phyloP scores from a whole-genome alignment of 2,888 invertebrate species.

The Apotomis capreana region DNA sequence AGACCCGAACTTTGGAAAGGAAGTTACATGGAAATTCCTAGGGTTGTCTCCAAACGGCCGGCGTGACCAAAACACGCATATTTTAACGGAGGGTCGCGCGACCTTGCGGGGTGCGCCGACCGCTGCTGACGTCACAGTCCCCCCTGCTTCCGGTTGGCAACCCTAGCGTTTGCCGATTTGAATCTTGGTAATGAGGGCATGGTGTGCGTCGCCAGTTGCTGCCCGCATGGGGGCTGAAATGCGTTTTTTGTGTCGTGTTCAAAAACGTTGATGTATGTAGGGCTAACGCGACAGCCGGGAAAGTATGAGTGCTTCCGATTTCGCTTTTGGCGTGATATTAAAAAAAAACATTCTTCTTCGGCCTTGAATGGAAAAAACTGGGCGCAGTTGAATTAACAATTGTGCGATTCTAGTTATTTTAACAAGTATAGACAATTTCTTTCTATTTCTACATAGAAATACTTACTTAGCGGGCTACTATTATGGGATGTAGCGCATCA shows the following conservation, averaged over 20 bases:
- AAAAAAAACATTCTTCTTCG: too few species aligned
- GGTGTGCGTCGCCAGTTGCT: background rate
- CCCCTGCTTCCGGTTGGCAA: conserved; percentile 56
- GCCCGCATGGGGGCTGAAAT: conserved; percentile 2
- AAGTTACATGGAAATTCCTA: conserved; percentile 17
- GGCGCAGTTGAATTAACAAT: too few species aligned
- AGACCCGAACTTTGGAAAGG: background rate
- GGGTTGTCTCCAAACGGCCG: conserved; percentile 22
- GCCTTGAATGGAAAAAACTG: too few species aligned
- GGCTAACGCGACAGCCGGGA: background rate
- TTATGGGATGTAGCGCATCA: too few species aligned
- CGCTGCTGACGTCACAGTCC: conserved; percentile 59
- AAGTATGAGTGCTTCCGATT: too few species aligned
- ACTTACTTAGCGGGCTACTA: too few species aligned
- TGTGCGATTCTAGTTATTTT: too few species aligned
- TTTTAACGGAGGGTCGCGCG: conserved; percentile 50
- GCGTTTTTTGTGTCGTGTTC: background rate
- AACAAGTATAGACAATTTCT: too few species aligned
- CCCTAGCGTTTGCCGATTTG: conserved; percentile 39
- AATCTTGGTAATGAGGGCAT: conserved; percentile 2
- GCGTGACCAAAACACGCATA: conserved; percentile 25
- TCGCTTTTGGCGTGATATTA: too few species aligned
- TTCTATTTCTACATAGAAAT: too few species aligned
- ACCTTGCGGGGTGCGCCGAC: conserved; percentile 63
- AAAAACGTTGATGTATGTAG: background rate